Base-by-base conservation (phyloP, 2,113 vertebrate genomes). In the Ictidomys tridecemlineatus region DNA sequence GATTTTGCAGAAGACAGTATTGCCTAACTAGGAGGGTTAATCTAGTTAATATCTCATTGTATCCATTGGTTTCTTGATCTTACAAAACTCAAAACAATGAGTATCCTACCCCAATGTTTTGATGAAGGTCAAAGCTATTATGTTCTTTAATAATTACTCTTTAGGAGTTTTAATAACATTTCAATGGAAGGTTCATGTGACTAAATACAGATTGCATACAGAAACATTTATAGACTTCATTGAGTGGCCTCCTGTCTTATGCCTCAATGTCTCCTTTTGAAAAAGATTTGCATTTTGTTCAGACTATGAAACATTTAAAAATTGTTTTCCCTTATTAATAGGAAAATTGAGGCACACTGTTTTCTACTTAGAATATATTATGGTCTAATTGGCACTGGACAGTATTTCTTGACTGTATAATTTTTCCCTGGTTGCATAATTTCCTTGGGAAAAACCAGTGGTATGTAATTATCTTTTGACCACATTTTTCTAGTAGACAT, bases 391-490 rank as follows among this genome's bases (percentile, higher is more conserved):
- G 53, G 24, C 65, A 67, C 76, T 88, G 77, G 48, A 80, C 67
- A 10, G 51, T 61, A 37, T 84, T 93, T 96, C 67, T 83, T 89
- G 48, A 76, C 42, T 56, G 9, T 89, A n/a, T 18, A 34, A 34
- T 83, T 87, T 92, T 93, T 48, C n/a, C 83, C 48, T 34, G 2
- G 6, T 94, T 89, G 56, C 5, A 20, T 93, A 79, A 86, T 87
- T 87, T 94, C 74, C 86, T 82, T 87, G 74, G 83, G 65, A 93
- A 91, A 95, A 45, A 84, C 45, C 87, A 76, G 39, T 51, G 9
- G 45, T 76, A 18, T 96, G 51, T 63, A 67, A 80, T 90, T 96
- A 97, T 95, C 78, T 96, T 77, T 89, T 95, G 86, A 91, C 94
- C 79, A 63, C 72, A 88, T 70, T 94, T 96, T 96, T 93, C 77